Evolutionary conservation across 2,888 invertebrate species (phyloP).

Genomic region (Lepidocyrtoides sp.): DNA sequence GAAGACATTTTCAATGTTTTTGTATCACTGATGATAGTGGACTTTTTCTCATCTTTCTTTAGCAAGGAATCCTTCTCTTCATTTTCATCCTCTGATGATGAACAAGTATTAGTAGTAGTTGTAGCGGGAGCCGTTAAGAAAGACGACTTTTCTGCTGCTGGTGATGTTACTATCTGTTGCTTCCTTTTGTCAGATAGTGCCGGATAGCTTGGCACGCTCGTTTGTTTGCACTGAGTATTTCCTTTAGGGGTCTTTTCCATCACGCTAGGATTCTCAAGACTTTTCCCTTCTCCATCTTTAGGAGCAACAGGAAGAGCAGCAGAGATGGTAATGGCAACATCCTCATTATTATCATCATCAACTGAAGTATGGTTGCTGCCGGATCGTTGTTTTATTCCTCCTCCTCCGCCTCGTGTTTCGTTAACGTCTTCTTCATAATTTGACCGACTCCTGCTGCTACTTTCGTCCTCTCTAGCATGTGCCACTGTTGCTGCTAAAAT

Average conservation of each 20-base stretch:
- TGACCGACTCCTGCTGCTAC: not conserved
- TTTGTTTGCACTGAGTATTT: slow-evolving; percentile 64
- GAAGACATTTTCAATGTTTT: not conserved
- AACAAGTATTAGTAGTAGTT: not conserved
- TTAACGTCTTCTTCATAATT: slow-evolving; percentile 8
- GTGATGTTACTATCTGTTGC: slow-evolving; percentile 62
- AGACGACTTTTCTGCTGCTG: not conserved
- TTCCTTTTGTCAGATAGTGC: not conserved
- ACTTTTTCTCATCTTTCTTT: slow-evolving; percentile 48
- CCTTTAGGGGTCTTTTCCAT: slow-evolving; percentile 53
- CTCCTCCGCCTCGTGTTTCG: slow-evolving; percentile 35
- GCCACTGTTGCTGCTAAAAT: slow-evolving; percentile 30
- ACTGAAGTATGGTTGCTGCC: not conserved
- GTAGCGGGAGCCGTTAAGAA: slow-evolving; percentile 31
- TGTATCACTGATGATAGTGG: slow-evolving; percentile 5
- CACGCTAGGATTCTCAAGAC: slow-evolving; percentile 45
- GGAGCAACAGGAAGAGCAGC: too few relatives aligned
- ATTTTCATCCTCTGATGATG: slow-evolving; percentile 67
- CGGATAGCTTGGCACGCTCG: not conserved
- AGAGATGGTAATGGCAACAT: not conserved
- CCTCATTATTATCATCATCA: slow-evolving; percentile 1
- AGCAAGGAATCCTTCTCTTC: slow-evolving; percentile 63
- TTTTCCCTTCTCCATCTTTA: slow-evolving; percentile 36
- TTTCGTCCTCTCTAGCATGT: slow-evolving; percentile 5
- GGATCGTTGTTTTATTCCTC: slow-evolving; percentile 4